phyloP scores from a whole-genome alignment of 2,797 vertebrate species.

The Pelobates cultripes region DNA sequence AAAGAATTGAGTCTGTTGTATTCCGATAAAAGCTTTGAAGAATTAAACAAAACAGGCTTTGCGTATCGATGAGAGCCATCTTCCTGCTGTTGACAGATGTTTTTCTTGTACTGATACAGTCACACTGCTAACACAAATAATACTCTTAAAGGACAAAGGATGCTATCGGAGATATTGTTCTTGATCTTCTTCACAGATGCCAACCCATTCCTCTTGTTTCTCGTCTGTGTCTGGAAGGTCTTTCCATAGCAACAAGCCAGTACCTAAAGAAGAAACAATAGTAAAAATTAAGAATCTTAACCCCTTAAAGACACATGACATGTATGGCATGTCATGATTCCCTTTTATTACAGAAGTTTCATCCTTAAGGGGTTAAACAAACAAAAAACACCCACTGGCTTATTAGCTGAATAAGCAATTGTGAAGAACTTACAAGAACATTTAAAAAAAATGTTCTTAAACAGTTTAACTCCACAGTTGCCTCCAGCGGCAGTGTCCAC shows the following conservation, averaged over 20 bases:
- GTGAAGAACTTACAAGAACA: not conserved
- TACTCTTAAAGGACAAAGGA: too few relatives aligned
- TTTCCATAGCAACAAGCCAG: constrained; percentile 91
- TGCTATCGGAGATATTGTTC: constrained; percentile 31
- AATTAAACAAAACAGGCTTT: not conserved
- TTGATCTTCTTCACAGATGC: constrained; percentile 83
- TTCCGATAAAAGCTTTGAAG: not conserved
- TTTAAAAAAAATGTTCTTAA: not conserved
- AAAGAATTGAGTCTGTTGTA: not conserved
- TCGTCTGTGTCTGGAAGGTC: constrained; percentile 91
- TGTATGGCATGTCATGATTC: too few relatives aligned
- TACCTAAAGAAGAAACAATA: constrained; percentile 71
- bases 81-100: not conserved
- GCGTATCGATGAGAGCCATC: not conserved
- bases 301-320: too few relatives aligned
- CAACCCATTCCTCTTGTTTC: constrained; percentile 78
- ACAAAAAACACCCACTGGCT: too few relatives aligned
- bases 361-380: not conserved
- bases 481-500: too few relatives aligned
- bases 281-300: not conserved
- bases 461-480: too few relatives aligned
- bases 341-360: too few relatives aligned
- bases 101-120: not conserved
- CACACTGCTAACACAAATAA: not conserved
- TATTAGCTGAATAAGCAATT: not conserved